Evolutionary conservation across 2,797 vertebrate genomes (phyloP).

Genomic region (Acanthurus tractus): DNA sequence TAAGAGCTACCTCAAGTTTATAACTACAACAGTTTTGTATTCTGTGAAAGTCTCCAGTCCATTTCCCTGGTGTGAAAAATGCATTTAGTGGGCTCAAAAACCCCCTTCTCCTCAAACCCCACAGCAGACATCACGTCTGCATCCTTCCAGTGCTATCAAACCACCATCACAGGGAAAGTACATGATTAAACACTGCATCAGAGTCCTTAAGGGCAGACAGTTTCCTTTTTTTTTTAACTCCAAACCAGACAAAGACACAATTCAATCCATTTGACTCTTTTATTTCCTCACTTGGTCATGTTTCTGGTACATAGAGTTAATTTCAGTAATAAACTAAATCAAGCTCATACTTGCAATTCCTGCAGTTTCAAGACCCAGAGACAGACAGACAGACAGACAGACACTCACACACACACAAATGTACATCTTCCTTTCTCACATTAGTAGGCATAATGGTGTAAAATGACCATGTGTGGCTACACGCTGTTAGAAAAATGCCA

Average conservation of each 20-base stretch:
- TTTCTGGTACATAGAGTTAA: conserved; percentile 58
- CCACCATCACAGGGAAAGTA: conserved; percentile 2
- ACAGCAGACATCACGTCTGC: neutral
- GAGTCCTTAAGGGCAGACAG: conserved; percentile 8
- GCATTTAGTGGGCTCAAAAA: neutral
- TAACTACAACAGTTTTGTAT: neutral
- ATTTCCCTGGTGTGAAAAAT: neutral
- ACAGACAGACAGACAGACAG: neutral
- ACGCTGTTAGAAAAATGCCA: conserved; percentile 48
- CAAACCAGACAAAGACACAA: conserved; percentile 43
- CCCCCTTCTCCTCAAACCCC: neutral
- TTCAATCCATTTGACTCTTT: conserved; percentile 58
- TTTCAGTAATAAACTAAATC: conserved; percentile 68
- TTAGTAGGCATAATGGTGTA: conserved; percentile 72
- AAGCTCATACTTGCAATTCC: conserved; percentile 59
- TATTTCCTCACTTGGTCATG: conserved; percentile 65
- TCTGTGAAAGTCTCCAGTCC: neutral
- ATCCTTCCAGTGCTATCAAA: neutral
- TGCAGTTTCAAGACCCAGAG: conserved; percentile 65
- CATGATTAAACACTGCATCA: conserved; percentile 25
- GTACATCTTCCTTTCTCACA: conserved; percentile 52
- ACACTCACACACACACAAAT: conserved; percentile 4
- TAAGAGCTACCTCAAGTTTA: neutral
- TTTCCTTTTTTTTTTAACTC: neutral
- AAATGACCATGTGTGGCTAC: conserved; percentile 54